Evolutionary conservation across 2,113 vertebrate genomes (phyloP), one percentile per base, ranked within the genome.

Genomic region (Muscicapa adusta): DNA sequence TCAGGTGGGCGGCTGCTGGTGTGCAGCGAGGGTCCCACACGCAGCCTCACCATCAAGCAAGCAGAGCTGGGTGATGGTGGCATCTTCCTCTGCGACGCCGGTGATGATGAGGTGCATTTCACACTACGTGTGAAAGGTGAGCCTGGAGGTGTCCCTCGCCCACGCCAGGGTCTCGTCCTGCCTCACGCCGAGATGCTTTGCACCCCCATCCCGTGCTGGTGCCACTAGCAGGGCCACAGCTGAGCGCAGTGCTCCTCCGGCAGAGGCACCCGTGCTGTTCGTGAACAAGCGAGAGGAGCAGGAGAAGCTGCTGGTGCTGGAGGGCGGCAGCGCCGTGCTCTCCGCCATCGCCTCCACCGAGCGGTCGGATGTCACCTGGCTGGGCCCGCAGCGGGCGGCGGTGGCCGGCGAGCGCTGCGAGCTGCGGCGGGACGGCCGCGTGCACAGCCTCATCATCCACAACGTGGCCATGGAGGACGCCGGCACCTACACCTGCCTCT

Each of bases 71-170:
- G 97, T 1, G 98, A 99, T 66, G 92, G 97, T 6, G 98, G 98
- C 85, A 96, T 97, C 91, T 99, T 98, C 88, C 96, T 97, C 47
- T 99, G 98, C 62, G 97, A 98, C 23, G 94, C 97, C 0, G 97
- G 93, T 51, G 98, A 98, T 2, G 98, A 99, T 15, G 96, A 98
- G 80, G 97, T 98, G 93, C 72, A 96, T 86, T 98, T 98, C 94
- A 98, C 57, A 8, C 96, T 99, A 93, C 89, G n/a, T 1, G 98
- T 99, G 36, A 98, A 98, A 98, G 98, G 98, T 99, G 97, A 94
- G 96, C 26, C 42, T 15, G 45, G 42, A 65, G 26, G 11, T 14
- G 28, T 45, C 48, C 67, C 48, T 78, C 23, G 4, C 11, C 58
- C 38, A 4, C 5, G 4, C 19, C 8, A 3, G 22, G 29, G 38